Evolutionary conservation across 2,888 invertebrate species (phyloP), one percentile per base, ranked within the genome.

Genomic region (Tetramorium bicarinatum): DNA sequence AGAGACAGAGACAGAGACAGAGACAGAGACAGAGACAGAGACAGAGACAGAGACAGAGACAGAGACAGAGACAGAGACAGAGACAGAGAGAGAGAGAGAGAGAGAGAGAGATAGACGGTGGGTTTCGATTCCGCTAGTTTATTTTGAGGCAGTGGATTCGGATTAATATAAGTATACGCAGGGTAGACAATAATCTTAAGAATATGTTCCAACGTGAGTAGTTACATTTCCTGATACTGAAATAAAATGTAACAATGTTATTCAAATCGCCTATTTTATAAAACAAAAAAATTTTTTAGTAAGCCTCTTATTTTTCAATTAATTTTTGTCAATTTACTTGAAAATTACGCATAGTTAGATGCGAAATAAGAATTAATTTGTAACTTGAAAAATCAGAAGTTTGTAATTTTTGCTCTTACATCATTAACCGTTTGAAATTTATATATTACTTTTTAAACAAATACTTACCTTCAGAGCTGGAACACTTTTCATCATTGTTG

Each of bases 141-240:
- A 25, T 25, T 25, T 25, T 25, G 25, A 25, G 25, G 25, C 25
- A 1, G 25, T 25, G 25, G 25, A 1, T 25, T 25, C 25, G 25
- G 25, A n/a, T 25, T 25, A 1, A 25, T 25, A n/a, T n/a, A n/a
- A n/a, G n/a, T 25, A 25, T 25, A 1, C 25, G 25, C 25, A 25
- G 25, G 1, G 1, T 1, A 1, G 25, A 25, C 1, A 25, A 25
- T 25, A 25, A 25, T 25, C 25, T 25, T 0, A 25, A 25, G 85
- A 0, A 92, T 94, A 74, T 95, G 95, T 82, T 95, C 94, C 77
- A 95, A 87, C 69, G 91, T 89, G n/a, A 95, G 92, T 91, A 4
- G 95, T 95, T 4, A 95, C 91, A n/a, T 88, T 88, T 56, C 93
- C 94, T 2, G 77, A 84, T 4, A 91, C 93, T 93, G 80, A 54